These are phyloP conservation scores for Brachystomella parvula DNA, from an alignment of 1,140 invertebrate species.

Conservation along the genomic window DNA sequence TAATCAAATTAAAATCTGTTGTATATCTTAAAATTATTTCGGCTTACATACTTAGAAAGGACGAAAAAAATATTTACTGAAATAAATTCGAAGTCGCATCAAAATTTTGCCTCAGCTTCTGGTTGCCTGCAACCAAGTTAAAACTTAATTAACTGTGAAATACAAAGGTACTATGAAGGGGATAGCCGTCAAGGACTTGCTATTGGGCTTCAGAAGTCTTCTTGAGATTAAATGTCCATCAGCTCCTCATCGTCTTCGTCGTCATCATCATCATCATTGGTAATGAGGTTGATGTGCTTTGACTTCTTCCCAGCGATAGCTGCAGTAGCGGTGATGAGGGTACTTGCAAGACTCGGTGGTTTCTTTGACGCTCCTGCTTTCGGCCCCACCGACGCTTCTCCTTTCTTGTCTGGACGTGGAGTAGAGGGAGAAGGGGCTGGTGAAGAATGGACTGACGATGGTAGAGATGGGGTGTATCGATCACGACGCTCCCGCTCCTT, in stretches of 20 bases:
- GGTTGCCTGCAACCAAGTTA: too few relatives aligned
- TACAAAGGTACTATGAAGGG: too few relatives aligned
- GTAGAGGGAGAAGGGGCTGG: neutral
- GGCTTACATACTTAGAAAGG: too few relatives aligned
- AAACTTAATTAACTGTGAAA: too few relatives aligned
- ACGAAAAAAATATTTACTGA: too few relatives aligned
- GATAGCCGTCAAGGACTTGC: too few relatives aligned
- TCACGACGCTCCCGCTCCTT: neutral
- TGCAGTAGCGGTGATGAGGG: neutral
- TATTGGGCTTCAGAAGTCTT: too few relatives aligned
- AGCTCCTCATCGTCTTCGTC: constrained; percentile 2
- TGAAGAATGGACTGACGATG: neutral
- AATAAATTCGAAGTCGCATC: too few relatives aligned
- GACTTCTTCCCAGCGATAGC: neutral
- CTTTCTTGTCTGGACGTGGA: neutral
- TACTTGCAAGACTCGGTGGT: neutral
- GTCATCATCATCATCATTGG: neutral
- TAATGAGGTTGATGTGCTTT: neutral
- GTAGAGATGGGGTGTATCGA: neutral
- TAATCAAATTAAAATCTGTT: too few relatives aligned
- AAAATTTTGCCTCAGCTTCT: too few relatives aligned
- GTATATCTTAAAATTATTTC: too few relatives aligned
- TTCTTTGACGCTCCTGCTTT: neutral
- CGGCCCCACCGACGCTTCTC: neutral
- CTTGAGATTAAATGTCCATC: constrained; percentile 4